Evolutionary conservation across 2,797 vertebrate species (phyloP).

Genomic region (Mastacembelus armatus): DNA sequence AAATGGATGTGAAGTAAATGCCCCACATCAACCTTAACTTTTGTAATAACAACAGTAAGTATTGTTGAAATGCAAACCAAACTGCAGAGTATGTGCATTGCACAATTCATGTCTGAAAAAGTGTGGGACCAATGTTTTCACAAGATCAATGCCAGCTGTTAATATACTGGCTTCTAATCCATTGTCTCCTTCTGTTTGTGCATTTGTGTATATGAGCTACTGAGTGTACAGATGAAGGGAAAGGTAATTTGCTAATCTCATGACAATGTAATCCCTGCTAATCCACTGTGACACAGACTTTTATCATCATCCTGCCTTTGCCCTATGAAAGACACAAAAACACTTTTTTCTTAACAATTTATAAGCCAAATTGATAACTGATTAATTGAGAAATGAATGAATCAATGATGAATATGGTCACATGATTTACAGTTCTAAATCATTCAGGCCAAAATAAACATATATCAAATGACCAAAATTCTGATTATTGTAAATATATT

Average conservation of each 20-base stretch:
- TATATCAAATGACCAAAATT: no score
- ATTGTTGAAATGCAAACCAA: slow-evolving; percentile 6
- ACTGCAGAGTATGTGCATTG: background rate
- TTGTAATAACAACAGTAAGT: slow-evolving; percentile 12
- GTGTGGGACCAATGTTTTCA: background rate
- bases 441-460: background rate
- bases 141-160: background rate
- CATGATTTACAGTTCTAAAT: background rate
- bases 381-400: background rate
- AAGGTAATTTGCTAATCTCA: slow-evolving; percentile 68
- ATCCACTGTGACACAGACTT: slow-evolving; percentile 66
- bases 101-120: background rate
- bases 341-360: background rate
- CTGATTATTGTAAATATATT: no score
- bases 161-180: slow-evolving; percentile 8
- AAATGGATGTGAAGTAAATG: slow-evolving; percentile 15
- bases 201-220: slow-evolving; percentile 14
- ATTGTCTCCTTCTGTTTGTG: background rate
- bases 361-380: background rate
- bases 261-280: slow-evolving; percentile 73
- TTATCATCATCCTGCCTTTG: slow-evolving; percentile 45
- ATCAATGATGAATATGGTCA: background rate
- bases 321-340: slow-evolving; percentile 22
- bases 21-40: background rate
- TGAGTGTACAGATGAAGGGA: slow-evolving; percentile 51